phyloP scores from a whole-genome alignment of 1,140 invertebrate species.

The Epicauta chinensis region DNA sequence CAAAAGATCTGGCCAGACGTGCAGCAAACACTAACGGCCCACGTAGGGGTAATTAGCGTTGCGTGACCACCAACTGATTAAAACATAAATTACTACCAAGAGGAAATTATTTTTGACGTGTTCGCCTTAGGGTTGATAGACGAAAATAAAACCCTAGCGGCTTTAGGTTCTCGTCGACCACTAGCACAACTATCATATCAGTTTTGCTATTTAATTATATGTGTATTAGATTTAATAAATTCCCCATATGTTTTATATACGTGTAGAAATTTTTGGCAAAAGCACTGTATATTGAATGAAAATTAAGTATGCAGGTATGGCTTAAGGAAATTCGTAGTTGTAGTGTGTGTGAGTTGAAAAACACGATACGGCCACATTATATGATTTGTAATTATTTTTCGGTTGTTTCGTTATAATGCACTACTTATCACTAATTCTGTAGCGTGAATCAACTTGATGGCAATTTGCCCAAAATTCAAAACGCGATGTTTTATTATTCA shows the following conservation, averaged over 20 bases:
- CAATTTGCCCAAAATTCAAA: constrained; percentile 20
- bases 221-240: too few species aligned
- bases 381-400: too few species aligned
- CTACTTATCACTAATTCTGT: constrained; percentile 26
- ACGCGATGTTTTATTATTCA: constrained; percentile 23
- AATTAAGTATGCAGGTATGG: too few species aligned
- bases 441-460: constrained; percentile 18
- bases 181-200: too few species aligned
- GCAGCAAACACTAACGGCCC: constrained; percentile 28
- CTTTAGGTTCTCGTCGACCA: too few species aligned
- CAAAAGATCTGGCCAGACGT: constrained; percentile 23
- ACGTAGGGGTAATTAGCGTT: constrained; percentile 35
- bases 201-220: too few species aligned
- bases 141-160: neutral
- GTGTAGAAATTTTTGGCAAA: too few species aligned
- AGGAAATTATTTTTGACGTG: constrained; percentile 37
- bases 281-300: too few species aligned
- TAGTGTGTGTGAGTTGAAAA: too few species aligned
- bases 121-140: constrained; percentile 27
- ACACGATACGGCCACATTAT: too few species aligned
- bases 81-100: constrained; percentile 36
- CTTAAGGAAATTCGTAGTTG: too few species aligned
- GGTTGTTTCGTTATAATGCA: constrained; percentile 8
- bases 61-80: constrained; percentile 36
- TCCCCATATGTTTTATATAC: too few species aligned